Evolutionary conservation across 2,888 invertebrate species (phyloP), one percentile per base, ranked within the genome.

Genomic region (Drosophila nr. medialis): DNA sequence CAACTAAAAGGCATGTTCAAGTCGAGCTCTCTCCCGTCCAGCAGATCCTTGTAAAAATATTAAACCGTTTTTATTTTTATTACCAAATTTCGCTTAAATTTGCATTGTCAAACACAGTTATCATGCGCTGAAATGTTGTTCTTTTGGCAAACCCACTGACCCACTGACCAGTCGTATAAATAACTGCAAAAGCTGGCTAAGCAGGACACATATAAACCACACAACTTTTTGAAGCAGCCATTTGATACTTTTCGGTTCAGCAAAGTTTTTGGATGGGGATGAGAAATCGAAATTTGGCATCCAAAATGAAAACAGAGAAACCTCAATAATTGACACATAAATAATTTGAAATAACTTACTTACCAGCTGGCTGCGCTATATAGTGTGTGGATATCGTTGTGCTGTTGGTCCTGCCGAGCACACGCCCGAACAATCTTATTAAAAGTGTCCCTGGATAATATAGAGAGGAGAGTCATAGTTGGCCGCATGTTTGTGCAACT

Each of bases 381-480:
- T 15, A 13, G 36, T 24, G 36, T 40, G 18, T 24, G 62, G 49
- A 69, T 59, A 75, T 68, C 51, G 62, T 49, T 50, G 62, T 49
- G 18, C n/a, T 38, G 30, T 50, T 50, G 38, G 27, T 49, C 5
- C 34, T 24, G 38, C 10, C 36, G 50, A 45, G 30, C 58, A 61
- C 80, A 80, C 83, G 87, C 83, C 87, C 84, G 73, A 81, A 74
- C 87, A 83, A 83, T 83, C 83, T 83, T 83, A 83, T 83, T 83
- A 83, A 83, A 86, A 83, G 74, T 75, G 87, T 83, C 83, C 81
- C 83, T 63, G 51, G 84, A 75, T 71, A 83, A 80, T 82, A 81
- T 58, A 18, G 30, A 18, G 30, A 34, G n/a, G 38, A 51, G 30
- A 55, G 64, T 51, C 64, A 70, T 72, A 72, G 86, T 71, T 81